These are phyloP conservation scores for Chanos chanos DNA, from an alignment of 2,797 vertebrate genomes.

Conservation along the genomic window DNA sequence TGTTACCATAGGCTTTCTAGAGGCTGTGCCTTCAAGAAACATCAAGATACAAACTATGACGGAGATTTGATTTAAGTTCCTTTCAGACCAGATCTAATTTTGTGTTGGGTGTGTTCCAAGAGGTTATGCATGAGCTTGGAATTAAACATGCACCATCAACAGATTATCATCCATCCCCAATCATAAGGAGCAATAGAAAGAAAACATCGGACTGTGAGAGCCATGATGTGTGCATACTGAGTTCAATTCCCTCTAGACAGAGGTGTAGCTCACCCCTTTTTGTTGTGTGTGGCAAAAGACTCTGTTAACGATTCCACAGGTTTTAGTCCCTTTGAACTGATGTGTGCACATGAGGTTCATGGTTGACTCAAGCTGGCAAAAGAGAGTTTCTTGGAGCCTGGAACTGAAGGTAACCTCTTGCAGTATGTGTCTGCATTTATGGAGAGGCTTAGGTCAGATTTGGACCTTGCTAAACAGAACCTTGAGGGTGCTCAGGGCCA, in stretches of 20 bases:
- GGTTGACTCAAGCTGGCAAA: not conserved
- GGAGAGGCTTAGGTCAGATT: not conserved
- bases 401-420: not conserved
- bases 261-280: too few species aligned
- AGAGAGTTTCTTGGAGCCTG: not conserved
- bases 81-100: too few species aligned
- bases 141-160: too few species aligned
- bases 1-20: too few species aligned
- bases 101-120: too few species aligned
- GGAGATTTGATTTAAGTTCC: too few species aligned
- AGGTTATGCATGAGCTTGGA: too few species aligned
- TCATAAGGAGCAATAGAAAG: conserved; percentile 3
- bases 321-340: conserved; percentile 17
- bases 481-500: not conserved
- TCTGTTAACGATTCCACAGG: conserved; percentile 8
- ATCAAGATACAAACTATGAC: too few species aligned
- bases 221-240: conserved; percentile 5
- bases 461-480: not conserved
- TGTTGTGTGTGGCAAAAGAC: conserved; percentile 6
- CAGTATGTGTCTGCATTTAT: not conserved
- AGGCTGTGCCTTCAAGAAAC: too few species aligned
- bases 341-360: conserved; percentile 1
- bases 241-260: not conserved
- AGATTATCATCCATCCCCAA: too few species aligned
- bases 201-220: conserved; percentile 14